A percentile compares a stretch with the other conserved stretches of the same genome.
These are phyloP conservation scores for Clostera curtula DNA, from an alignment of 2,888 invertebrate species.

Conservation along the genomic window DNA sequence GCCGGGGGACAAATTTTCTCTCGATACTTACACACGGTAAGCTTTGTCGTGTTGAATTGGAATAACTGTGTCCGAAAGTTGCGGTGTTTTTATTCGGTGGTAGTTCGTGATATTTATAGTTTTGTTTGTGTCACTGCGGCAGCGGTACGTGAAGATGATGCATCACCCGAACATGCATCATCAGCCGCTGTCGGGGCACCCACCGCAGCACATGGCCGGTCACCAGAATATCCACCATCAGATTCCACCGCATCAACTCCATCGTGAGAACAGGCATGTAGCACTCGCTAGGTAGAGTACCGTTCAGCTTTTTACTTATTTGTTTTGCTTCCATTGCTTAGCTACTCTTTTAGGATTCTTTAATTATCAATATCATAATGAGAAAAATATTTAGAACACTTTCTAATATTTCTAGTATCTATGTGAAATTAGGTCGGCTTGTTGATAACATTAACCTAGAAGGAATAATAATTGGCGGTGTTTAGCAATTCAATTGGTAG, in stretches of 20 bases:
- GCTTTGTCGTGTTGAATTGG: constrained; percentile 40
- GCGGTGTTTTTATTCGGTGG: constrained; percentile 58
- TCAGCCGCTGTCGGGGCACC: constrained; percentile 70
- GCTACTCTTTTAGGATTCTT: not conserved
- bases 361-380: no score
- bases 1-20: constrained; percentile 36
- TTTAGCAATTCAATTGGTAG: no score
- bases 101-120: constrained; percentile 29
- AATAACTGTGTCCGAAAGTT: constrained; percentile 32
- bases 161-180: constrained; percentile 76
- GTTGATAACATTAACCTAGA: no score
- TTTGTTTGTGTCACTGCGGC: constrained; percentile 53
- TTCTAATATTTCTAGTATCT: no score
- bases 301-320: constrained; percentile 49
- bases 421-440: no score
- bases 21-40: constrained; percentile 49
- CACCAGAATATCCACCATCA: constrained; percentile 76
- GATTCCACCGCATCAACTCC: constrained; percentile 79
- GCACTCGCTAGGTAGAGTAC: constrained; percentile 63
- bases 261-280: constrained; percentile 77
- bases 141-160: constrained; percentile 64
- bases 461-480: no score
- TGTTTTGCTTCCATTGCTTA: constrained; percentile 36
- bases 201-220: constrained; percentile 63
- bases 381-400: no score